Base-by-base conservation (phyloP, 2,888 invertebrate genomes). In the Drosophila greeni region DNA sequence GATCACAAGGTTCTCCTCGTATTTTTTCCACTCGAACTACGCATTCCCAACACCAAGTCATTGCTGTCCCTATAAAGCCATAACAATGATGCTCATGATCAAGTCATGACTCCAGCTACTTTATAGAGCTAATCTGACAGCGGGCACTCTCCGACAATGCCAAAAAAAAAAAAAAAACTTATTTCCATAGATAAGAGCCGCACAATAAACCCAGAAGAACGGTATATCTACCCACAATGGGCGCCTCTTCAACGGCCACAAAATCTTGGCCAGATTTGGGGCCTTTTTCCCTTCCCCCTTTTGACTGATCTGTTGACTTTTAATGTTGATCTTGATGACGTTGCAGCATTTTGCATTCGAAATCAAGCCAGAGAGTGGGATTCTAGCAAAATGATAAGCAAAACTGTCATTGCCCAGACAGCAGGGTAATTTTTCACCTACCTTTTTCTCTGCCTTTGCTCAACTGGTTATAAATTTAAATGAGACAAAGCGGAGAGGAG, bases 311-410 rank as follows among this genome's bases (percentile, higher is more conserved):
- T 58, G 58, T 29, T 48, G 40, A 47, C 42, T 51, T 31, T 33
- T 64, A 51, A 47, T 66, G 52, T 58, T 40, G 58, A 34, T 42
- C 18, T 51, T 40, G 48, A 61, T 61, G 70, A 61, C 49, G 64
- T 53, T 70, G 70, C 64, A 64, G 70, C 54, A 54, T 37, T 61
- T 61, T 52, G 42, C 66, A 67, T 53, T 62, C 53, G 51, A 47
- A 47, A 59, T 59, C 64, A 45, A 53, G 60, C 31, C 31, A 29
- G 53, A 36, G 51, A 68, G 79, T 75, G 75, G 72, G 72, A 72
- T 84, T 75, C 62, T 72, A 70, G 82, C 65, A 76, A 77, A 77
- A 84, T 79, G 84, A 79, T 79, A 79, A 79, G 84, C 79, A 82
- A 82, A 82, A 73, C 82, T 79, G 84, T 83, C 78, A 80, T 74